Evolutionary conservation across 1,140 invertebrate species (phyloP).

Genomic region (Aphelinus certus): DNA sequence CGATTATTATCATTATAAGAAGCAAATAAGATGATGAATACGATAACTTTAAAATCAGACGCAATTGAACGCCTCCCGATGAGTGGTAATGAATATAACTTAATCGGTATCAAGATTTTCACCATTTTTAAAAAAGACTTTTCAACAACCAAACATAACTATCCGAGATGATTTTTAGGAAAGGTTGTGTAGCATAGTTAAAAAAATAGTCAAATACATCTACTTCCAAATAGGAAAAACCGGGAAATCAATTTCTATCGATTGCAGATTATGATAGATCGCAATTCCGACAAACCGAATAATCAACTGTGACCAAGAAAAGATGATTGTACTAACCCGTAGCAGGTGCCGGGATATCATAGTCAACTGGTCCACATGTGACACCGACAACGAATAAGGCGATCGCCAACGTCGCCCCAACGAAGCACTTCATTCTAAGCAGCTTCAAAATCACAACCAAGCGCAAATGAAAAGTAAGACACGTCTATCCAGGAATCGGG

Average conservation of each 20-base stretch:
- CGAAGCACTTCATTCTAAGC: not conserved
- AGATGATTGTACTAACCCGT: constrained; percentile 1
- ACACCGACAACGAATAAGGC: constrained; percentile 17
- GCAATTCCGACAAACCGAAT: not conserved
- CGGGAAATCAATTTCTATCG: too few relatives aligned
- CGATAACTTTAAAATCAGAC: too few relatives aligned
- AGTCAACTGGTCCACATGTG: not conserved
- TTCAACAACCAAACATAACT: too few relatives aligned
- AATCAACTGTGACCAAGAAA: not conserved
- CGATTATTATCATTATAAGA: not conserved
- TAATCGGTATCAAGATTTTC: too few relatives aligned
- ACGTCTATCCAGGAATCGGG: constrained; percentile 7
- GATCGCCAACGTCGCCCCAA: constrained; percentile 5
- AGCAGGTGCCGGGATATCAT: not conserved
- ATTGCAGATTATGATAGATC: constrained; percentile 8
- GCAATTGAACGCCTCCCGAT: too few relatives aligned
- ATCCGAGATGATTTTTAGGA: too few relatives aligned
- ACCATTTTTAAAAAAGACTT: too few relatives aligned
- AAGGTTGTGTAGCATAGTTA: too few relatives aligned
- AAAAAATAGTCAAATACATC: too few relatives aligned
- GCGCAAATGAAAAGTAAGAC: not conserved
- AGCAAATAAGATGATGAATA: too few relatives aligned
- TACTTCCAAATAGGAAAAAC: too few relatives aligned
- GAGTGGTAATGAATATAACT: too few relatives aligned
- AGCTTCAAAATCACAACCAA: not conserved